A percentile compares a stretch with the other conserved stretches of the same genome.
phyloP scores from a whole-genome alignment of 2,113 vertebrate genomes.

The Corythoichthys intestinalis region DNA sequence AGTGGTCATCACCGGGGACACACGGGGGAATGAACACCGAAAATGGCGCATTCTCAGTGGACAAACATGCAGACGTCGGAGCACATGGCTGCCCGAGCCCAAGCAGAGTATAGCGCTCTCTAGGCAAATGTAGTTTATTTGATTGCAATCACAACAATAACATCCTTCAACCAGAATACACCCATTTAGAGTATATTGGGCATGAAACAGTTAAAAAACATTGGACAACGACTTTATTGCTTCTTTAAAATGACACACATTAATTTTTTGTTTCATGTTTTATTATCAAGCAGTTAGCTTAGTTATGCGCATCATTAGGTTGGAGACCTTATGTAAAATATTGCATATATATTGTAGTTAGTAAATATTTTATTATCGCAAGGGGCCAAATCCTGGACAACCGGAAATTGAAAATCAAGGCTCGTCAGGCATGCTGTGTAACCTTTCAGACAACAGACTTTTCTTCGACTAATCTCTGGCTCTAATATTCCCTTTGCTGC shows the following conservation, averaged over 20 bases:
- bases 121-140: no score
- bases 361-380: background rate
- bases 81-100: no score
- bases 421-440: slow-evolving; percentile 18
- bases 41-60: no score
- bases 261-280: background rate
- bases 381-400: slow-evolving; percentile 13
- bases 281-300: background rate
- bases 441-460: slow-evolving; percentile 35
- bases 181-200: no score
- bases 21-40: no score
- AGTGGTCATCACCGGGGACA: no score
- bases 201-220: no score
- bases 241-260: background rate
- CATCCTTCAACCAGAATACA: no score
- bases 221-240: background rate
- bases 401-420: slow-evolving; percentile 35
- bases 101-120: no score
- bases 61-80: no score
- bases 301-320: background rate
- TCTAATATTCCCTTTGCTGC: slow-evolving; percentile 45
- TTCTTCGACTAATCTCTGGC: slow-evolving; percentile 33
- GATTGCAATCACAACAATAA: no score
- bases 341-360: background rate
- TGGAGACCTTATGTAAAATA: background rate